These are phyloP conservation scores for Crocidura indochinensis DNA, from an alignment of 2,797 vertebrate species.

Conservation along the genomic window DNA sequence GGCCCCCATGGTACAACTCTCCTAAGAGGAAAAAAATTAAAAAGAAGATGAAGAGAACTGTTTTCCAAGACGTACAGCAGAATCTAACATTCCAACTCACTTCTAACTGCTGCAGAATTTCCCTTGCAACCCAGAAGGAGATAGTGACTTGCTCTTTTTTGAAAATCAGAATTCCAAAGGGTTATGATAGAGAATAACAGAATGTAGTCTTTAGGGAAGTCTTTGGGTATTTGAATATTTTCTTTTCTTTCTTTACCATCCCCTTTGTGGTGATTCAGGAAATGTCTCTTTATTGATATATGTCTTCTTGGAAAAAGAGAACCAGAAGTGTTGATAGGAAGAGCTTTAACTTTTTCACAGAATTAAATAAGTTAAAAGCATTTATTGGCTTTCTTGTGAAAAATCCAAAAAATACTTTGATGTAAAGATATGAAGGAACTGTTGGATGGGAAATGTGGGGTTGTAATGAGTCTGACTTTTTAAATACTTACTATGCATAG, in stretches of 20 bases:
- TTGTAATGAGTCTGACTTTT: neutral
- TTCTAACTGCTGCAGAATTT: neutral
- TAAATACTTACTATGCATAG: too few species aligned
- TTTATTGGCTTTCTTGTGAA: neutral
- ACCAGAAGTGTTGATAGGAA: neutral
- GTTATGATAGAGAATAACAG: neutral
- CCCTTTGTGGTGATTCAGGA: neutral
- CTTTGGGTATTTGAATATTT: neutral
- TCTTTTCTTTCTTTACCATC: neutral
- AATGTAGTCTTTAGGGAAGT: neutral
- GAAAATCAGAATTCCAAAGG: neutral
- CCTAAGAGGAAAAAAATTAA: neutral
- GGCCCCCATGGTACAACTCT: neutral
- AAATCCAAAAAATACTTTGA: too few species aligned
- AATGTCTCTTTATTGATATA: neutral
- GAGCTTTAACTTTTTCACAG: conserved; percentile 24
- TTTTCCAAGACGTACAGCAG: neutral
- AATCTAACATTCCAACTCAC: neutral
- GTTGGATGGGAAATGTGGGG: neutral
- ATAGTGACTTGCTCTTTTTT: neutral
- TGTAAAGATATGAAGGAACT: neutral
- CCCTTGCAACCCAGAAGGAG: neutral
- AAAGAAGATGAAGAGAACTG: too few species aligned
- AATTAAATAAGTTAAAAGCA: neutral
- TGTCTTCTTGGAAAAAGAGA: neutral